Evolutionary conservation across 2,113 vertebrate species (phyloP).

Genomic region (Antidorcas marsupialis): DNA sequence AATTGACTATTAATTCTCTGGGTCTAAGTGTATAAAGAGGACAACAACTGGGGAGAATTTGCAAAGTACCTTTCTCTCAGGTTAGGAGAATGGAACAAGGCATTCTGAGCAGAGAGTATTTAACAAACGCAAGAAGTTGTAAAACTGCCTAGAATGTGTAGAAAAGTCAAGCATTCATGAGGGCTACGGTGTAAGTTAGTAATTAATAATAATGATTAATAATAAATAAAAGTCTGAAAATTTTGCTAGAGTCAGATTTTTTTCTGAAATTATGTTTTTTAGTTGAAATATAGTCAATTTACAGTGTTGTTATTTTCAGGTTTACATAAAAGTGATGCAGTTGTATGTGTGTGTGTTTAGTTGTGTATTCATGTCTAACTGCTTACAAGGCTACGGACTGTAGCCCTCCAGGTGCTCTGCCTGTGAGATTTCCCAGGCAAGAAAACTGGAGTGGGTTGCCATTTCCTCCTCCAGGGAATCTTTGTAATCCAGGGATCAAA

Average conservation of each 20-base stretch:
- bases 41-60: neutral
- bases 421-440: neutral
- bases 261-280: neutral
- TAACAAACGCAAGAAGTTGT: neutral
- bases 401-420: neutral
- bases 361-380: neutral
- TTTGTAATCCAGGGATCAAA: neutral
- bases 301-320: neutral
- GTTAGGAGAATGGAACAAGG: neutral
- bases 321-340: neutral
- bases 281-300: neutral
- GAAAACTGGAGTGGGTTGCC: neutral
- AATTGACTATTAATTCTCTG: neutral
- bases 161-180: neutral
- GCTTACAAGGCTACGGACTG: neutral
- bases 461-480: neutral
- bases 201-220: neutral
- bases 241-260: neutral
- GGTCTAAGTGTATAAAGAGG: neutral
- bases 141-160: neutral
- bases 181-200: neutral
- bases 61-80: neutral
- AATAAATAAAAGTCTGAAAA: neutral
- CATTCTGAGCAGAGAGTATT: neutral
- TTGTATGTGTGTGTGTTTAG: neutral